A percentile compares a stretch with the other conserved stretches of the same genome.
phyloP scores from a whole-genome alignment of 2,888 invertebrate species.

The Gari tellinella region DNA sequence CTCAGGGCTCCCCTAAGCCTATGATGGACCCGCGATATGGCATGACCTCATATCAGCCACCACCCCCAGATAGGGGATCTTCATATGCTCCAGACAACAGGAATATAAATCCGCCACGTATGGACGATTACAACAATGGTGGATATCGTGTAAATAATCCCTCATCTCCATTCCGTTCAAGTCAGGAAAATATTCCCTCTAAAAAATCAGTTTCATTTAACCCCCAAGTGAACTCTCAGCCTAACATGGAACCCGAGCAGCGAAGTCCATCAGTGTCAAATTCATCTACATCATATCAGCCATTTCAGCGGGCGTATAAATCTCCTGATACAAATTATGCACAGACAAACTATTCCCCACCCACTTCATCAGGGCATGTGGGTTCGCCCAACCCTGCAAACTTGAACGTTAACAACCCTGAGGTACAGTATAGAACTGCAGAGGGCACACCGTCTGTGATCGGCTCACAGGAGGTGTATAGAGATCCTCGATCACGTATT shows the following conservation, averaged over 20 bases:
- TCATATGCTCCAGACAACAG: slow-evolving; percentile 87
- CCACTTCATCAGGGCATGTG: slow-evolving; percentile 52
- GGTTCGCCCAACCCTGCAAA: slow-evolving; percentile 55
- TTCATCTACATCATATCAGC: slow-evolving; percentile 64
- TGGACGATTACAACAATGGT: slow-evolving; percentile 47
- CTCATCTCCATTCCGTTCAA: slow-evolving; percentile 48
- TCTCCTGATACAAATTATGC: slow-evolving; percentile 81
- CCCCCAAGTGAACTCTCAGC: slow-evolving; percentile 83
- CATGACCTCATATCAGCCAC: slow-evolving; percentile 82
- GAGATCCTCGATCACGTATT: slow-evolving; percentile 95
- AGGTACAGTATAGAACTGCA: slow-evolving; percentile 71
- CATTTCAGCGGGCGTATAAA: slow-evolving; percentile 61
- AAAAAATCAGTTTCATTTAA: slow-evolving; percentile 85
- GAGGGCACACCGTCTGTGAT: slow-evolving; percentile 96
- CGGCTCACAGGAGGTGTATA: slow-evolving; percentile 98
- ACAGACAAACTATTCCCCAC: slow-evolving; percentile 70
- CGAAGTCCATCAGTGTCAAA: slow-evolving; percentile 53
- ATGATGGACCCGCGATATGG: slow-evolving; percentile 47
- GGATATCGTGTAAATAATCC: slow-evolving; percentile 46
- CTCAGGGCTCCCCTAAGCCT: slow-evolving; percentile 61
- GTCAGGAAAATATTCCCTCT: slow-evolving; percentile 72
- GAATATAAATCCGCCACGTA: slow-evolving; percentile 23
- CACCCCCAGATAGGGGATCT: slow-evolving; percentile 94
- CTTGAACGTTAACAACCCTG: slow-evolving; percentile 39
- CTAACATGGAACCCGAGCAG: slow-evolving; percentile 55